Percentiles rank a stretch among this genome's conserved stretches.
phyloP scores from a whole-genome alignment of 2,888 invertebrate species.

The Helleia helle region DNA sequence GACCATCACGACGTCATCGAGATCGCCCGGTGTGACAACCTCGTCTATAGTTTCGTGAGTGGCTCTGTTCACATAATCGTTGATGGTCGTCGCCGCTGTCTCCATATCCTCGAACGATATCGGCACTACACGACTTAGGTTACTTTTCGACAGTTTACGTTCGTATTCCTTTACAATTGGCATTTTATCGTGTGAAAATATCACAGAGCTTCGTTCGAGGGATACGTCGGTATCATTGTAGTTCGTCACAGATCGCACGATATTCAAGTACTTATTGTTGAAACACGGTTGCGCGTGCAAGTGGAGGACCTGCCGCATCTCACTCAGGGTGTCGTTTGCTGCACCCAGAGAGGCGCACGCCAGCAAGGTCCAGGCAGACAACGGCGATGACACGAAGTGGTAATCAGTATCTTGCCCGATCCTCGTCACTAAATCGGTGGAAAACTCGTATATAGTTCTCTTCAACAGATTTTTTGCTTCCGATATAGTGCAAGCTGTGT shows the following conservation, averaged over 20 bases:
- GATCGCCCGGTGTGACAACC: slow-evolving; percentile 38
- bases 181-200: slow-evolving; percentile 38
- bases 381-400: slow-evolving; percentile 47
- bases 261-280: slow-evolving; percentile 40
- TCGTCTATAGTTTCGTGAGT: slow-evolving; percentile 48
- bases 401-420: slow-evolving; percentile 41
- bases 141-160: slow-evolving; percentile 24
- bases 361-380: slow-evolving; percentile 51
- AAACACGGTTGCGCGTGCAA: slow-evolving; percentile 43
- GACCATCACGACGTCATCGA: slow-evolving; percentile 33
- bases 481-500: slow-evolving; percentile 25
- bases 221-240: slow-evolving; percentile 24
- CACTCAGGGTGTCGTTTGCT: slow-evolving; percentile 32
- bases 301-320: slow-evolving; percentile 36
- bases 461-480: slow-evolving; percentile 22
- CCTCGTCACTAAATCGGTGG: slow-evolving; percentile 24
- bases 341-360: slow-evolving; percentile 45
- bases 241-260: slow-evolving; percentile 28
- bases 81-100: slow-evolving; percentile 35
- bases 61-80: slow-evolving; percentile 36
- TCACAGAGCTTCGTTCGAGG: slow-evolving; percentile 38
- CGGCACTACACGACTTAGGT: slow-evolving; percentile 32
- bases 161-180: slow-evolving; percentile 31
- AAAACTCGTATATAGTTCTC: slow-evolving; percentile 30
- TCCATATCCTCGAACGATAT: slow-evolving; percentile 33